Base-by-base conservation (phyloP, 1,140 invertebrate species). In the Zelostemma sp. region DNA sequence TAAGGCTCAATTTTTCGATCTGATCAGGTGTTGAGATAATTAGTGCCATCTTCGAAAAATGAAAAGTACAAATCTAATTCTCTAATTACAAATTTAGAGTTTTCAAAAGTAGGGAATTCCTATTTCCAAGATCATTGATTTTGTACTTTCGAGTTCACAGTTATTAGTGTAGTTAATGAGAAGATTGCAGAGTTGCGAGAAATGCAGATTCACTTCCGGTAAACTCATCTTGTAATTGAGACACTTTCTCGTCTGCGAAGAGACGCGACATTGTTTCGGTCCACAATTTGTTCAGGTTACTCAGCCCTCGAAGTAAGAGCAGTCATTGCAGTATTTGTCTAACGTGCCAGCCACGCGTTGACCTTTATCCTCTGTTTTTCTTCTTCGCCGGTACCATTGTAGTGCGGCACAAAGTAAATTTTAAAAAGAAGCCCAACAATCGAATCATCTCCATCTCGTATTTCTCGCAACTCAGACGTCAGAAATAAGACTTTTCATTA, bases 291-390 rank as follows among this genome's bases (percentile, higher is more conserved):
- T 40, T 15, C 35, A 40, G 35, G 25, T 28, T 28, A 28, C 25
- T 28, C 25, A 40, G 28, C 35, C n/a, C 35, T 40, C 14, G 5
- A 5, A n/a, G n/a, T n/a, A 28, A 40, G 14, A 40, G 14, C 35
- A 12, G 35, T 40, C 35, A 40, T 40, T 40, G 35, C n/a, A 15
- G 35, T 40, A 40, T 40, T 40, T 15, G 35, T 40, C 14, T 12
- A 40, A 31, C 28, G 11, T 6, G 28, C 28, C 28, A 5, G 28
- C 11, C 35, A 11, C 35, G 35, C 35, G 35, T 40, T 12, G 35
- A 40, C 35, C n/a, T 40, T 40, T 40, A 2, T 40, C 35, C n/a
- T 40, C 11, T 28, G n/a, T 28, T 28, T 40, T 40, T 40, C 35
- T 40, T 12, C 35, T 40, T 11, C 35, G 35, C 28, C 28, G 28